phyloP scores from a whole-genome alignment of 1,140 invertebrate species.

The Bombus polaris region DNA sequence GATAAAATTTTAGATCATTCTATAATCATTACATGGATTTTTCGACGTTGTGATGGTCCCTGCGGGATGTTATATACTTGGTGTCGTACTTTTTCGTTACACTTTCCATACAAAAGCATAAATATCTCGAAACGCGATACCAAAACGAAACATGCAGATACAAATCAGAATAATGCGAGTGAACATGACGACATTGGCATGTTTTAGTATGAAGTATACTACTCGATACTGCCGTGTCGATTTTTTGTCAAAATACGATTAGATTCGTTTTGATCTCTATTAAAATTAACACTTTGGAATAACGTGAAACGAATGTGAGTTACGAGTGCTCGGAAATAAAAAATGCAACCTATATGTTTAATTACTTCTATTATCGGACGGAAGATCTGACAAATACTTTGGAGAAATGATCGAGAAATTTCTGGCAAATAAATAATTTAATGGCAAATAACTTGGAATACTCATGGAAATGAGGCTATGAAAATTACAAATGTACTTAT shows the following conservation, averaged over 20 bases:
- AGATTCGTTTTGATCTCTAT: constrained; percentile 3
- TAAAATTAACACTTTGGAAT: constrained; percentile 47
- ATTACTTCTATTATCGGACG: constrained; percentile 23
- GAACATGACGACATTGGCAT: background rate
- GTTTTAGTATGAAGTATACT: background rate
- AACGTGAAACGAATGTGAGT: constrained; percentile 24
- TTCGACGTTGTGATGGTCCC: constrained; percentile 71
- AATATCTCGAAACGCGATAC: background rate
- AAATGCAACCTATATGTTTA: background rate
- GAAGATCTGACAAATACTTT: constrained; percentile 51
- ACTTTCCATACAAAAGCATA: constrained; percentile 60
- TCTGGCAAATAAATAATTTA: background rate
- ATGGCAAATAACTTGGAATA: constrained; percentile 3
- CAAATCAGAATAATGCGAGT: background rate
- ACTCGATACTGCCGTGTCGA: constrained; percentile 5
- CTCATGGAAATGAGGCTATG: background rate
- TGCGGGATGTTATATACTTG: constrained; percentile 68
- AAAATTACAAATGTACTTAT: constrained; percentile 23
- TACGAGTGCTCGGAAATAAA: constrained; percentile 38
- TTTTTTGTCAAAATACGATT: constrained; percentile 3
- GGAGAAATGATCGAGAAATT: background rate
- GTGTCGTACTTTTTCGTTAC: constrained; percentile 49
- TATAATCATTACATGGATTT: constrained; percentile 45
- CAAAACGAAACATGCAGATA: constrained; percentile 19
- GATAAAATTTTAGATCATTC: constrained; percentile 56